Percentiles rank a stretch among this genome's conserved stretches.
Evolutionary conservation across 92 coral and sea anemone species (phyloP).

Genomic region (Umimayanthus chanpuru): DNA sequence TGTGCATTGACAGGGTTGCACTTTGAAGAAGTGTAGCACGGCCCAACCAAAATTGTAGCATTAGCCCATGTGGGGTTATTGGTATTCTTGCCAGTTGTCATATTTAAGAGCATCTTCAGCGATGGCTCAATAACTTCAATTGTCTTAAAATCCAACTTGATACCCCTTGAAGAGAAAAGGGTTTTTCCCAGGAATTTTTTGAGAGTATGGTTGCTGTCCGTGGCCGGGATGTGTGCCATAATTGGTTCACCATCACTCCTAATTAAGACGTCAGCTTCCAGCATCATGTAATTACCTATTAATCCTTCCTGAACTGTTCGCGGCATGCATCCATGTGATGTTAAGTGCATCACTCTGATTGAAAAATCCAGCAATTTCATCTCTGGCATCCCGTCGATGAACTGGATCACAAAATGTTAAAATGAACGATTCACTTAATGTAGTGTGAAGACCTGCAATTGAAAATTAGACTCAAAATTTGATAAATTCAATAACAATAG

Average conservation of each 20-base stretch:
- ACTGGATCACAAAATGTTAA: slow-evolving; percentile 23
- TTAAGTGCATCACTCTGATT: slow-evolving; percentile 62
- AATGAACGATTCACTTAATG: neutral
- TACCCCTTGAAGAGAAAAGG: slow-evolving; percentile 72
- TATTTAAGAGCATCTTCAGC: slow-evolving; percentile 54
- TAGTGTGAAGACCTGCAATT: neutral
- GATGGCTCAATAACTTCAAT: slow-evolving; percentile 78
- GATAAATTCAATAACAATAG: too few species aligned
- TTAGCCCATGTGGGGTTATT: slow-evolving; percentile 75
- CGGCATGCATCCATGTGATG: slow-evolving; percentile 92
- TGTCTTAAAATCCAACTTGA: slow-evolving; percentile 83
- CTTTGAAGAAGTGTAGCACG: slow-evolving; percentile 55
- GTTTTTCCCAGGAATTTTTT: slow-evolving; percentile 63
- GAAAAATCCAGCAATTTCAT: slow-evolving; percentile 48
- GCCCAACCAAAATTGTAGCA: slow-evolving; percentile 84
- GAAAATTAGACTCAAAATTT: neutral
- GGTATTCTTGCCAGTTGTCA: slow-evolving; percentile 35
- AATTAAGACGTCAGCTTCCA: slow-evolving; percentile 87
- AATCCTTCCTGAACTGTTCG: slow-evolving; percentile 73
- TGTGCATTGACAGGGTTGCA: slow-evolving; percentile 69
- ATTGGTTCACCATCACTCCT: slow-evolving; percentile 71
- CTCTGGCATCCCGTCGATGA: slow-evolving; percentile 13
- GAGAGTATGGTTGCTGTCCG: slow-evolving; percentile 82
- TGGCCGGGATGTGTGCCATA: slow-evolving; percentile 93
- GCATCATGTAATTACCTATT: slow-evolving; percentile 71